phyloP scores from a whole-genome alignment of 2,797 vertebrate genomes.

The Miichthys miiuy region DNA sequence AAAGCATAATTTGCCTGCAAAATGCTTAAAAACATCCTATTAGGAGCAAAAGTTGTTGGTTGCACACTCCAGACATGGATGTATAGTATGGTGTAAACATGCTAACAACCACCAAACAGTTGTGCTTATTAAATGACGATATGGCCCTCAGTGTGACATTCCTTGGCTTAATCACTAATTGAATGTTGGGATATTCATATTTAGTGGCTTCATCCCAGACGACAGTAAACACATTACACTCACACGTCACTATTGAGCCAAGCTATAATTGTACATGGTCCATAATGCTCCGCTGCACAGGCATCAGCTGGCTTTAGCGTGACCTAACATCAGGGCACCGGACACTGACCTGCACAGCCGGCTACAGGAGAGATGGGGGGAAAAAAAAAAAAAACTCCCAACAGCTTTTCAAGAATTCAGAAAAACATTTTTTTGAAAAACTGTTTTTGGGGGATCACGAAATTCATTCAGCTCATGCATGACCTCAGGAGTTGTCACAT shows the following conservation, averaged over 20 bases:
- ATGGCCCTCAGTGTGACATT: conserved; percentile 6
- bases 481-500: conserved; percentile 2
- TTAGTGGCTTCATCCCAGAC: conserved; percentile 33
- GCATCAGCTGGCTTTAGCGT: conserved; percentile 8
- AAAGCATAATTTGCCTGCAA: too few relatives aligned
- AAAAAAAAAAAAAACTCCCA: neutral
- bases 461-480: conserved; percentile 14
- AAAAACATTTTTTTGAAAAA: neutral
- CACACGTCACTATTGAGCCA: conserved; percentile 28
- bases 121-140: conserved; percentile 10
- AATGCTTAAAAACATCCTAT: neutral
- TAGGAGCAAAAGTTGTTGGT: neutral
- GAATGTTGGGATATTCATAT: conserved; percentile 31
- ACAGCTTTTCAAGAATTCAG: conserved; percentile 16
- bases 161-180: conserved; percentile 28
- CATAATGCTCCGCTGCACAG: conserved; percentile 43
- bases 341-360: conserved; percentile 7
- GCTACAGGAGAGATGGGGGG: neutral
- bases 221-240: conserved; percentile 18
- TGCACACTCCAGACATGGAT: neutral
- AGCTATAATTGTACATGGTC: conserved; percentile 18
- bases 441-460: neutral
- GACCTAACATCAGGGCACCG: conserved; percentile 21
- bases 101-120: neutral
- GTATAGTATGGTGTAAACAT: neutral